phyloP scores from a whole-genome alignment of 1,140 invertebrate genomes.

The Heliothis virescens region DNA sequence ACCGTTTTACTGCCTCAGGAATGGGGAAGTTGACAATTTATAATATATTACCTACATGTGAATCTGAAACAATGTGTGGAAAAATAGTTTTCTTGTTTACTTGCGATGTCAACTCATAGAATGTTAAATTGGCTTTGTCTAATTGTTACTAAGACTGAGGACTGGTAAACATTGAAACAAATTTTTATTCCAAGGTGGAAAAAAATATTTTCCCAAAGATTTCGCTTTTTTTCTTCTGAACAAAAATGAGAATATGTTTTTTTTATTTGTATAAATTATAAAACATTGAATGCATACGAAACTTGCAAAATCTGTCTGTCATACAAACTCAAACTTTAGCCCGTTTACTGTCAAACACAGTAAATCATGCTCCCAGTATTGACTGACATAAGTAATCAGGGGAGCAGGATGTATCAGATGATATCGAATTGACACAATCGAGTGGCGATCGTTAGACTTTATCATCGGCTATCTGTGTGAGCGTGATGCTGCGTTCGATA shows the following conservation, averaged over 20 bases:
- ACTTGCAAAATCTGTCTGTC: no score
- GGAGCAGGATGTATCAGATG: conserved; percentile 38
- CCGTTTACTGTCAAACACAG: neutral
- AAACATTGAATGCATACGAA: no score
- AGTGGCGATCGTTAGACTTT: conserved; percentile 38
- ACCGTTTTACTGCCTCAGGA: conserved; percentile 24
- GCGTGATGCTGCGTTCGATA: conserved; percentile 33
- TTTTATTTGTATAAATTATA: no score
- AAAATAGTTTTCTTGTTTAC: neutral
- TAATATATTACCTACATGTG: conserved; percentile 1
- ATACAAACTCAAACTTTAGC: neutral
- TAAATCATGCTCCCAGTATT: neutral
- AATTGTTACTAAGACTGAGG: no score
- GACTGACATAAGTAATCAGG: conserved; percentile 38
- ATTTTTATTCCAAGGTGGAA: no score
- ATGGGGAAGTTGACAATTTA: conserved; percentile 34
- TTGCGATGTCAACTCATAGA: neutral
- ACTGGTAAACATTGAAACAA: no score
- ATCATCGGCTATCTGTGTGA: conserved; percentile 40
- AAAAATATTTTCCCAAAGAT: no score
- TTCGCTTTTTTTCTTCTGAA: no score
- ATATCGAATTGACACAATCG: conserved; percentile 41
- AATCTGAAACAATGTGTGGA: neutral
- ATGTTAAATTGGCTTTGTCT: no score
- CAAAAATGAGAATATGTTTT: no score